These are phyloP conservation scores for Artibeus jamaicensis DNA, from an alignment of 2,797 vertebrate species.

Conservation along the genomic window DNA sequence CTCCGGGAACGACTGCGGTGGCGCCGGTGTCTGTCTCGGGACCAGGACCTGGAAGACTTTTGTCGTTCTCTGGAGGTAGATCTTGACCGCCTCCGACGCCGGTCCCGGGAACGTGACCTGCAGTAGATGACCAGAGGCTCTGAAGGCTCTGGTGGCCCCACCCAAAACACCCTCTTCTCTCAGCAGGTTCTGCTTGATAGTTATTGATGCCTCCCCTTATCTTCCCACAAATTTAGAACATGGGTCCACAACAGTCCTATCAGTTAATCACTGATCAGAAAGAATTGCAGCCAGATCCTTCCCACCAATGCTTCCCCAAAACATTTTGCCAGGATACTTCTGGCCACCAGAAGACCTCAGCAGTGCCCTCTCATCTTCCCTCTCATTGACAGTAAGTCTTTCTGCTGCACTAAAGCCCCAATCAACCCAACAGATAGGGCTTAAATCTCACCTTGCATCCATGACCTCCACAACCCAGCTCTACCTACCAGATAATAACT, in stretches of 20 bases:
- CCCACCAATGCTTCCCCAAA: background rate
- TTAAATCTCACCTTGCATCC: background rate
- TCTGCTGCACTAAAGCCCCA: background rate
- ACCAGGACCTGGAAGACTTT: slow-evolving; percentile 89
- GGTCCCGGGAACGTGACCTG: slow-evolving; percentile 93
- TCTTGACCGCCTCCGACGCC: slow-evolving; percentile 88
- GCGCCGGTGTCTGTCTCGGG: slow-evolving; percentile 83
- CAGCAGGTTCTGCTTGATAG: background rate
- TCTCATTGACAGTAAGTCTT: no score
- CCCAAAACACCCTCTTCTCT: no score
- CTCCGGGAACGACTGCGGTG: slow-evolving; percentile 92
- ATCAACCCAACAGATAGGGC: background rate
- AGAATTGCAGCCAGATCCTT: background rate
- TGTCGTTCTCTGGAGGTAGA: slow-evolving; percentile 85
- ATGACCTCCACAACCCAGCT: background rate
- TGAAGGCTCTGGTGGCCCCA: background rate
- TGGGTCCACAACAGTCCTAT: background rate
- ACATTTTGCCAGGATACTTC: background rate
- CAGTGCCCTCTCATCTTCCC: no score
- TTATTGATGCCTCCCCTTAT: background rate
- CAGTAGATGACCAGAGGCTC: background rate
- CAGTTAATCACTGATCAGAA: background rate
- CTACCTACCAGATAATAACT: background rate
- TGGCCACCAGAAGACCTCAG: background rate
- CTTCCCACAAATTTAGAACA: background rate